phyloP scores from a whole-genome alignment of 2,113 vertebrate species.

The Okapia johnstoni region DNA sequence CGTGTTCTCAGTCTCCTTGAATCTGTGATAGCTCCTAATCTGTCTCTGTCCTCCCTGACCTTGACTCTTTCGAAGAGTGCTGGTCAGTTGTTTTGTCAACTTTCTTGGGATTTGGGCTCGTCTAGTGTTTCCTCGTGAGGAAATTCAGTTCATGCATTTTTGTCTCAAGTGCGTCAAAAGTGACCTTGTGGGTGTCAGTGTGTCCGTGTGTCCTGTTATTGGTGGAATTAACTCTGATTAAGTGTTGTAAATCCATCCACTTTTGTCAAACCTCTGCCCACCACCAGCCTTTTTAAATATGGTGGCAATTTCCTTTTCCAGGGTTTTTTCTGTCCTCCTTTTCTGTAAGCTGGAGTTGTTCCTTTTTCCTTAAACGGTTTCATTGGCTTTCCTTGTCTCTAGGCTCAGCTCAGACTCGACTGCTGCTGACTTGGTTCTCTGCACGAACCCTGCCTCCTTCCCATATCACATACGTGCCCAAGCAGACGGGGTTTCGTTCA shows the following conservation, averaged over 20 bases:
- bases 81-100: not conserved
- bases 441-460: not conserved
- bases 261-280: not conserved
- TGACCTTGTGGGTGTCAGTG: not conserved
- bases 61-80: not conserved
- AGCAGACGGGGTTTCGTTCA: not conserved
- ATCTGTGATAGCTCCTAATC: not conserved
- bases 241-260: not conserved
- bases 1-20: not conserved
- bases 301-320: not conserved
- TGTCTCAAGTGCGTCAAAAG: not conserved
- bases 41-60: not conserved
- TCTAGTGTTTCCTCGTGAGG: not conserved
- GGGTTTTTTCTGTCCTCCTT: not conserved
- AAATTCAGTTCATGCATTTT: not conserved
- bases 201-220: too few relatives aligned
- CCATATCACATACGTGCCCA: not conserved
- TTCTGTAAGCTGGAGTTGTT: not conserved
- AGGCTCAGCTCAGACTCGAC: not conserved
- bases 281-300: not conserved
- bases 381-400: not conserved
- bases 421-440: not conserved
- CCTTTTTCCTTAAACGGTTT: not conserved
- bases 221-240: not conserved
- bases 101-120: not conserved